phyloP scores from a whole-genome alignment of 2,888 invertebrate genomes.

The Machimus rusticus region DNA sequence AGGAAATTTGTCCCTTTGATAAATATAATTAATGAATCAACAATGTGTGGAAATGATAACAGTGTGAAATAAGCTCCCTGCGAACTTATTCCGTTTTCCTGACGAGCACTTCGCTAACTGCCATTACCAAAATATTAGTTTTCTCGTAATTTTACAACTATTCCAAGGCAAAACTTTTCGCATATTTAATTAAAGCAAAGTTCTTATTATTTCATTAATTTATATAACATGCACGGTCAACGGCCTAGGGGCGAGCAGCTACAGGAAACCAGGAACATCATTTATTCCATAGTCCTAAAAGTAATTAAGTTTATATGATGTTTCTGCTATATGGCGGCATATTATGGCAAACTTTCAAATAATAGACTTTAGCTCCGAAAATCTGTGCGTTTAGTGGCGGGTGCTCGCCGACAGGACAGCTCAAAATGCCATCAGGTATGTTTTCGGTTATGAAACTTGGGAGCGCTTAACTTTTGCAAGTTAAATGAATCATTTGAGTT shows the following conservation, averaged over 20 bases:
- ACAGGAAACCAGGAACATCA: neutral
- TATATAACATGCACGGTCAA: neutral
- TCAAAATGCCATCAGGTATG: conserved; percentile 15
- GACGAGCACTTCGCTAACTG: neutral
- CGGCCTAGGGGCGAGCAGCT: neutral
- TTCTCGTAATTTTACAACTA: neutral
- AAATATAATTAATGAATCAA: neutral
- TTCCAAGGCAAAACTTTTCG: neutral
- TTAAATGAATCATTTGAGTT: conserved; percentile 5
- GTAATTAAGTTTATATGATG: neutral
- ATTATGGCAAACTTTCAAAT: neutral
- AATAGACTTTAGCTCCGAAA: neutral
- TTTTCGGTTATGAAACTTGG: conserved; percentile 16
- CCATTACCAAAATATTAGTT: neutral
- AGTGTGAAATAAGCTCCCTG: neutral
- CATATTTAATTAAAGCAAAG: neutral
- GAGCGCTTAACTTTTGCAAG: neutral
- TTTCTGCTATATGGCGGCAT: neutral
- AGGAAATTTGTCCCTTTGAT: neutral
- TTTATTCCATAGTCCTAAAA: neutral
- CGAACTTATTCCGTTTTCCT: neutral
- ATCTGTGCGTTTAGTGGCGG: neutral
- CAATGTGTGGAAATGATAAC: neutral
- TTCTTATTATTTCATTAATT: neutral
- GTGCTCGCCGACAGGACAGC: neutral